These are phyloP conservation scores for Erebia ligea DNA, from an alignment of 2,888 invertebrate species.

Conservation along the genomic window DNA sequence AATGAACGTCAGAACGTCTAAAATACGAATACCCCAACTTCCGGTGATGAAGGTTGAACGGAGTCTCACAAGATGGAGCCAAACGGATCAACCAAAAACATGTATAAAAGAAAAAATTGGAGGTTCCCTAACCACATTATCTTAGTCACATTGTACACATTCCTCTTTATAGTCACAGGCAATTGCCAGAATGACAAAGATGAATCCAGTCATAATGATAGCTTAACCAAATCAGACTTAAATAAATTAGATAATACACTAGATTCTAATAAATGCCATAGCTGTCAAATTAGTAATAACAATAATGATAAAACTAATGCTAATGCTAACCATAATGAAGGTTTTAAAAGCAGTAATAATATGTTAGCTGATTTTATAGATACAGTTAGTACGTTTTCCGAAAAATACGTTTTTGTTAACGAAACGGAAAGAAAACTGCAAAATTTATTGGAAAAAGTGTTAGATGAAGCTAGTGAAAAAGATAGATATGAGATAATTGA, in stretches of 20 bases:
- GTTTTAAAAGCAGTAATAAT: constrained; percentile 41
- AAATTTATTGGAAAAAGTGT: constrained; percentile 78
- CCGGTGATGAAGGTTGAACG: constrained; percentile 70
- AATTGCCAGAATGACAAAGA: constrained; percentile 58
- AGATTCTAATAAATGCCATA: constrained; percentile 76
- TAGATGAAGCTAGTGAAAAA: constrained; percentile 82
- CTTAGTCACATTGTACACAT: constrained; percentile 62
- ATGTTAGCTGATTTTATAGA: constrained; percentile 61
- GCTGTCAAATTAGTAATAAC: constrained; percentile 68
- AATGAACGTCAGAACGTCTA: constrained; percentile 48
- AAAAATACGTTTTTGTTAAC: constrained; percentile 63
- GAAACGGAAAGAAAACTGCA: constrained; percentile 70
- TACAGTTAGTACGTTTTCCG: constrained; percentile 58
- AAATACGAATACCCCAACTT: constrained; percentile 37
- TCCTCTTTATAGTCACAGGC: constrained; percentile 55
- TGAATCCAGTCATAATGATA: constrained; percentile 57
- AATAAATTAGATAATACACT: constrained; percentile 65
- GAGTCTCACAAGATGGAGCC: constrained; percentile 62
- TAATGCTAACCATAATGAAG: constrained; percentile 27
- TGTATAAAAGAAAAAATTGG: constrained; percentile 60
- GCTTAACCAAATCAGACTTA: constrained; percentile 63
- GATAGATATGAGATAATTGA: constrained; percentile 83
- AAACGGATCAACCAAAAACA: constrained; percentile 50
- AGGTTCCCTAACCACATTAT: constrained; percentile 54
- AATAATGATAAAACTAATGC: constrained; percentile 44